A percentile compares a stretch with the other conserved stretches of the same genome.
Conservation (phyloP, 2,888 invertebrate species). For the Lithosia quadra region DNA sequence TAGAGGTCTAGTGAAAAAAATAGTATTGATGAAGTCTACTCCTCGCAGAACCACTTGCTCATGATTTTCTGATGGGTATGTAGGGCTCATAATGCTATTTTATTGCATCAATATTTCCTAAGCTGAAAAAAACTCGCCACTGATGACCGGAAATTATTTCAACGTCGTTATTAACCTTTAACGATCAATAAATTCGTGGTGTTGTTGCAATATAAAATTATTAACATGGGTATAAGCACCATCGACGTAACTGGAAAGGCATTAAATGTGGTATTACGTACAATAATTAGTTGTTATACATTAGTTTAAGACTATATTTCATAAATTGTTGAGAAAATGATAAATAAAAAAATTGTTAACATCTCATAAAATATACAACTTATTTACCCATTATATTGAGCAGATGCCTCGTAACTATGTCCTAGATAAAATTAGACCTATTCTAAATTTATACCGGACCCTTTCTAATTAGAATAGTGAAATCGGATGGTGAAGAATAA, state of each 20-base stretch:
- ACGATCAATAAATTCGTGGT: constrained; percentile 4
- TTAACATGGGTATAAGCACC: neutral
- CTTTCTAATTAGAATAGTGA: no score
- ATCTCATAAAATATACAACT: no score
- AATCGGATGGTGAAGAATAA: no score
- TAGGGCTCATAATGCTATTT: neutral
- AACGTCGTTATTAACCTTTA: neutral
- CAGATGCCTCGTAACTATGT: no score
- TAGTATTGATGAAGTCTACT: neutral
- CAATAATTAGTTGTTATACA: neutral
- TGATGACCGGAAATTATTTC: constrained; percentile 5
- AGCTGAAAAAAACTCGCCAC: neutral
- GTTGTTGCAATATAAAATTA: constrained; percentile 2
- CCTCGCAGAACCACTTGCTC: neutral
- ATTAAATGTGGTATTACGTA: neutral
- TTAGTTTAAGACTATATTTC: no score
- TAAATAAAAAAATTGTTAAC: no score
- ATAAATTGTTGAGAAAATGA: neutral
- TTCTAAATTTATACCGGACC: no score
- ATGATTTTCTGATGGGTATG: neutral
- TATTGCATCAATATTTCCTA: neutral
- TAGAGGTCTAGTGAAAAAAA: neutral
- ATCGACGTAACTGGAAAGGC: neutral
- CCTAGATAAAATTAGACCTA: no score
- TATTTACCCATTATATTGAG: no score